Evolutionary conservation across 2,797 vertebrate species (phyloP).

Genomic region (Vireo griseus): DNA sequence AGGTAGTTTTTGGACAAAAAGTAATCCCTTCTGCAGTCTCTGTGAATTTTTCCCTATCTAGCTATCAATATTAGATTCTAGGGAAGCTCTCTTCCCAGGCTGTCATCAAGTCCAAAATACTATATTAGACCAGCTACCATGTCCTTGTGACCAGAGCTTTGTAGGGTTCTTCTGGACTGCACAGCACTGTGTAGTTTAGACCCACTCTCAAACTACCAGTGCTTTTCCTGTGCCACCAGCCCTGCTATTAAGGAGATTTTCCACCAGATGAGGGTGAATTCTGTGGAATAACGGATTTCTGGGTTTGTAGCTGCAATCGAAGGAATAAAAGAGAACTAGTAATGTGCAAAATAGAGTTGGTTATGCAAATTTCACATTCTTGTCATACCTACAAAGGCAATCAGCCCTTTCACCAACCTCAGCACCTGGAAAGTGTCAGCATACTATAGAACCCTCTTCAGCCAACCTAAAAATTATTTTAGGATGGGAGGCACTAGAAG

Average conservation of each 20-base stretch:
- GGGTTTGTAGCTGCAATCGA: background rate
- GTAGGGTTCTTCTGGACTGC: no score
- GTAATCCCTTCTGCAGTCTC: background rate
- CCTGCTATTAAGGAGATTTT: background rate
- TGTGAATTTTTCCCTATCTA: background rate
- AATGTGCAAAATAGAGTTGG: background rate
- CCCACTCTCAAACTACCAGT: background rate
- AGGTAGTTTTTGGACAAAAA: background rate
- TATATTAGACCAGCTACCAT: rapidly evolving
- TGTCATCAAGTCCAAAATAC: background rate
- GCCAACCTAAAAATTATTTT: background rate
- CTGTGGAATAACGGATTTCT: background rate
- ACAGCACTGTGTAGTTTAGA: background rate
- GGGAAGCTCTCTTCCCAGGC: background rate
- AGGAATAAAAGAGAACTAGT: background rate
- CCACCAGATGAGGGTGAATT: background rate
- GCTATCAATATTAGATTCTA: background rate
- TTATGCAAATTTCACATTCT: background rate
- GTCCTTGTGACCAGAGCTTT: background rate
- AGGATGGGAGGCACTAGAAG: background rate
- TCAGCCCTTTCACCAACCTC: background rate
- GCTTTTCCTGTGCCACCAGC: background rate
- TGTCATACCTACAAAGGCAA: background rate
- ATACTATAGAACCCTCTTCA: background rate
- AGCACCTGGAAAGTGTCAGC: background rate